Evolutionary conservation across 2,113 vertebrate species (phyloP).

Genomic region (Myodes glareolus): DNA sequence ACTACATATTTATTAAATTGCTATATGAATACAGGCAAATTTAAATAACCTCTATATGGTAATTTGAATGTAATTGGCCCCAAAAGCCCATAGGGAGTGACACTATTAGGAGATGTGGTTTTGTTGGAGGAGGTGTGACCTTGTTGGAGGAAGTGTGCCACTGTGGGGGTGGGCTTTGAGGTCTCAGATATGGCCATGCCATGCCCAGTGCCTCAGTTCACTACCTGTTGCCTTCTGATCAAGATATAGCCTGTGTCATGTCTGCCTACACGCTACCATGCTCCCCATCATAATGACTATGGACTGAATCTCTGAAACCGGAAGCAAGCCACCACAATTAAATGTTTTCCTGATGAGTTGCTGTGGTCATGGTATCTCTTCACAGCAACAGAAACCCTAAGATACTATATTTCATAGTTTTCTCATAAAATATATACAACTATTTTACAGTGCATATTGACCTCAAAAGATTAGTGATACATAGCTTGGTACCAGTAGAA

Average conservation of each 20-base stretch:
- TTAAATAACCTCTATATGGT: constrained; percentile 7
- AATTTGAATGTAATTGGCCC: not conserved
- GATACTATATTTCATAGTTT: not conserved
- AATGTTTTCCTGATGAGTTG: not conserved
- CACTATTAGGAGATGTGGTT: not conserved
- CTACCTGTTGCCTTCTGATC: not conserved
- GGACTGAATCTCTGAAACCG: not conserved
- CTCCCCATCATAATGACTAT: not conserved
- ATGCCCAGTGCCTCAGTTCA: not conserved
- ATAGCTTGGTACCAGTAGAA: constrained; percentile 53
- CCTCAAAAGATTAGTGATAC: constrained; percentile 37
- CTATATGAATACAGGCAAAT: constrained; percentile 29
- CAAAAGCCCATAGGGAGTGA: not conserved
- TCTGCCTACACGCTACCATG: not conserved
- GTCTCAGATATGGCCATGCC: not conserved
- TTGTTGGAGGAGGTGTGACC: not conserved
- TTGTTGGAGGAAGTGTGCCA: not conserved
- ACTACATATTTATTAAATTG: constrained; percentile 46
- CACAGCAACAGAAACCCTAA: not conserved
- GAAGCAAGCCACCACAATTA: not conserved
- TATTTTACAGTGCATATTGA: constrained; percentile 52
- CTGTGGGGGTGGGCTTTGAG: not conserved
- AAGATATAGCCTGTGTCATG: not conserved
- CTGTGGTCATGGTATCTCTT: not conserved
- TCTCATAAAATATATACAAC: constrained; percentile 35